Evolutionary conservation across 92 coral and sea anemone species (phyloP), one percentile per base, ranked within the genome.

Genomic region (Anthopleura xanthogrammica): DNA sequence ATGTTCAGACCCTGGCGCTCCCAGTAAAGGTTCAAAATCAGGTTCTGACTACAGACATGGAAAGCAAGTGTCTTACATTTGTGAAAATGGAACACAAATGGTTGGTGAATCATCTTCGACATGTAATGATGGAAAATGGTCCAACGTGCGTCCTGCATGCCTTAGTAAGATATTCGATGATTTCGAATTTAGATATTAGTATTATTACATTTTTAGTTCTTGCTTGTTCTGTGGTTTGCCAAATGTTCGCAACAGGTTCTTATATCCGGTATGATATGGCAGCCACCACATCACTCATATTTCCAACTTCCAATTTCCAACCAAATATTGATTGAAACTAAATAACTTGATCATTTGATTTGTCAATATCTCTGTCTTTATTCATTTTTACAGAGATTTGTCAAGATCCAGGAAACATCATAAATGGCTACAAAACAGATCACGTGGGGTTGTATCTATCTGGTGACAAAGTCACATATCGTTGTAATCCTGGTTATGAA

Each of bases 111-210:
- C 29, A 10, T 23, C 78, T 10, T 22, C 77, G 76, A 85, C 40
- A 16, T 89, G 92, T 48, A 74, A 77, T 41, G 68, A 86, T 75
- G 92, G 92, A 0, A 82, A 42, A 14, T 89, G 92, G 92, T 60
- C 64, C 85, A 58, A 58, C 1, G 76, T 55, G 1, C 46, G 50
- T 60, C 88, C 91, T 8, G 62, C 60, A 4, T 88, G 91, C 73
- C 80, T 83, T 68, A 88, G 91, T 88, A 8, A 62, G 70, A 14
- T 60, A 60, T 14, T 5, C 13, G 24, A 5, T 10, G 13, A 60
- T 46, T 19, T 4, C 2, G 1, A 16, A 36, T 72, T 62, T 7
- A 3, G 29, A 20, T 10, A 54, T 54, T 2, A 10, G 36, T 29
- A 29, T 29, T 29, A 29, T 1, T 29, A 29, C 36, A 29, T 29